Evolutionary conservation across 1,140 invertebrate genomes (phyloP), one percentile per base, ranked within the genome.

Genomic region (Oscheius sp.): DNA sequence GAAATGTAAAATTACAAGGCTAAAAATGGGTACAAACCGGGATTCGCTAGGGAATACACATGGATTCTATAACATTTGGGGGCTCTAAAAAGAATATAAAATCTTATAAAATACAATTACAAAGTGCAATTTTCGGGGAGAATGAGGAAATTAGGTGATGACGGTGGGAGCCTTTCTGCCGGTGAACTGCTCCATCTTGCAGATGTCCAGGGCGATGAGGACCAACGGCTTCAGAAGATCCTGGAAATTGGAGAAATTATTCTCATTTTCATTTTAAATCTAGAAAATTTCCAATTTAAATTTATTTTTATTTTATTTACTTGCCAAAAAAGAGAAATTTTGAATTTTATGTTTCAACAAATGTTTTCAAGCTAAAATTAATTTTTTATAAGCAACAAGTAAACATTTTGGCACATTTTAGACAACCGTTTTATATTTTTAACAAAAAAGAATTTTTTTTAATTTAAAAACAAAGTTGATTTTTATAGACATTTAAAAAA

Each of bases 151-250:
- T 84, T 93, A 99, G 81, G 96, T 99, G 79, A 99, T 98, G 32
- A 99, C 96, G 69, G 95, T 97, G 76, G 96, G 96, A 72, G 89
- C 88, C 70, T 91, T 88, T 59, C 95, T 88, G 29, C 93, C 93
- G 3, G 94, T 97, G 82, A 91, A 91, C 79, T 92, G 88, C 78
- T 88, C 87, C 36, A 99, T 87, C 84, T 93, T 88, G 1, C 93
- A 92, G 35, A 98, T 88, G 79, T 92, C 85, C 45, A 98, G 85
- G 4, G 93, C 94, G 76, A 97, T 91, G 68, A 93, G 88, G 36
- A 98, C 90, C 31, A 99, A 87, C 1, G 95, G 94, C 80, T 91
- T 91, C 64, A 99, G 87, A 82, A 93, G 90, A 49, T 86, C 87
- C 88, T 88, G 45, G 55, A 82, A 68, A 67, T 18, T n/a, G n/a